Evolutionary conservation across 2,888 invertebrate genomes (phyloP), one percentile per base, ranked within the genome.

Genomic region (Heterodera filipjevi): DNA sequence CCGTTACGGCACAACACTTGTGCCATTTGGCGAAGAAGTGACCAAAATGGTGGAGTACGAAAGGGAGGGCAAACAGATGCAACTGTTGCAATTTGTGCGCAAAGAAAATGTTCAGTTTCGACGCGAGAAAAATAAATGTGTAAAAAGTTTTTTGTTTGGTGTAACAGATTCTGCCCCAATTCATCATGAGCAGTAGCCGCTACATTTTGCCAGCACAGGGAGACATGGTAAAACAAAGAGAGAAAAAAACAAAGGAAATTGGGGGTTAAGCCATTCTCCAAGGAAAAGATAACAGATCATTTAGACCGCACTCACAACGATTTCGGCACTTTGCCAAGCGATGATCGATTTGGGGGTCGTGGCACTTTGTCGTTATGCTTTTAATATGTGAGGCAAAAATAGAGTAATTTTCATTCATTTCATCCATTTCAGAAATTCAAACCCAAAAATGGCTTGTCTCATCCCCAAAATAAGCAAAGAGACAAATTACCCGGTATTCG

Each of bases 281-380:
- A n/a, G 14, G 27, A 19, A 16, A 16, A 14, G 30, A 0, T 1
- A 6, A 12, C 30, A 44, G 12, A 16, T 16, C 66, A 49, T 68
- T 27, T 30, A 70, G 74, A 39, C 77, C 3, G 22, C 81, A 5
- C 44, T 71, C 66, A 77, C 74, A 14, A 27, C 66, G n/a, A 39
- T 82, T 46, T 66, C 68, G 32, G 76, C 78, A 14, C 66, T 83
- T 19, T 82, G 80, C 22, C 72, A 84, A 30, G 82, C 80, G 32
- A 79, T 83, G 80, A 32, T 83, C 5, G 79, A 82, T 22, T 49
- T 59, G 64, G 82, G 77, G 3, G 73, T 73, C 30, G 84, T 83
- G 32, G 84, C 82, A 14, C 44, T 83, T 10, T 84, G 77, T 33
- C 80, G 84, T 16, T 83, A 83, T 32, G 84, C 80, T 16, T 83